These are phyloP conservation scores for Cheilosia urbana DNA, from an alignment of 2,888 invertebrate genomes.

Conservation along the genomic window DNA sequence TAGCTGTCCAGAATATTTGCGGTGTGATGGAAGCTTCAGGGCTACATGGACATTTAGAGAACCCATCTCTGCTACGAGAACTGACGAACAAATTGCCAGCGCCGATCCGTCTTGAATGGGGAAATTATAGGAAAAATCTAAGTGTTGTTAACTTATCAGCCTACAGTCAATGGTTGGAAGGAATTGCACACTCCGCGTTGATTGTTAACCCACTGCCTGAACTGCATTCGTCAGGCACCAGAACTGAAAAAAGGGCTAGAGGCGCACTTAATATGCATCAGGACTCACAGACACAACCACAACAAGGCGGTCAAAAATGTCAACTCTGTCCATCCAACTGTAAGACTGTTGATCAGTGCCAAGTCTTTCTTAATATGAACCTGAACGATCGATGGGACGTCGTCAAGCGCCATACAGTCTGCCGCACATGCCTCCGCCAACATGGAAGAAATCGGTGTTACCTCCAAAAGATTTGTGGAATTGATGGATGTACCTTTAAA, in stretches of 20 bases:
- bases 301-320: background rate
- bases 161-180: conserved; percentile 15
- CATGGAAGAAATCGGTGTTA: conserved; percentile 49
- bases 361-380: conserved; percentile 11
- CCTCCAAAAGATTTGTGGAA: conserved; percentile 27
- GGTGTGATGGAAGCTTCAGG: conserved; percentile 13
- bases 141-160: background rate
- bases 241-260: background rate
- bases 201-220: background rate
- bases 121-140: background rate
- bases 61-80: conserved; percentile 15
- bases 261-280: conserved; percentile 20
- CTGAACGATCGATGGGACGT: conserved; percentile 48
- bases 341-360: conserved; percentile 7
- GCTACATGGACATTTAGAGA: conserved; percentile 11
- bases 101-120: conserved; percentile 23
- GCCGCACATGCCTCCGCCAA: conserved; percentile 50
- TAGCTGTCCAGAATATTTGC: conserved; percentile 16
- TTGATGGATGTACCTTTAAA: conserved; percentile 44
- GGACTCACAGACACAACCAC: background rate
- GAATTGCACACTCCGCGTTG: background rate
- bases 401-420: conserved; percentile 30
- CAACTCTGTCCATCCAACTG: conserved; percentile 2
- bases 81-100: conserved; percentile 18
- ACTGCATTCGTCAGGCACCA: background rate